Evolutionary conservation across 2,113 vertebrate species (phyloP).

Genomic region (Oreochromis spilurus): DNA sequence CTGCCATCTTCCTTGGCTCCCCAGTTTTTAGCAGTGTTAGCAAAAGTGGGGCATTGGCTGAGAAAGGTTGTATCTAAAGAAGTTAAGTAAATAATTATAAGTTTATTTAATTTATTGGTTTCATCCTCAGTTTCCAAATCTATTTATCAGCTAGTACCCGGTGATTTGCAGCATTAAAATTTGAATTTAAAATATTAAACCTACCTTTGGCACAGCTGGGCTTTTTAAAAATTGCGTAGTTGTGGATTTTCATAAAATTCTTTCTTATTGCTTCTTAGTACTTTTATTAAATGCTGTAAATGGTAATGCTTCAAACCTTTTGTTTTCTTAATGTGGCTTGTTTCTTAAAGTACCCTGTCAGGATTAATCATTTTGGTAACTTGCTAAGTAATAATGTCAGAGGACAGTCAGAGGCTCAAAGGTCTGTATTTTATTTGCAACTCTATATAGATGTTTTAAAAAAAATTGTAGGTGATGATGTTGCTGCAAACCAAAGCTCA

Average conservation of each 20-base stretch:
- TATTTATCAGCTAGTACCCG: background rate
- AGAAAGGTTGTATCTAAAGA: background rate
- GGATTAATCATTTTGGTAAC: background rate
- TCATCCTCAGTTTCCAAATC: background rate
- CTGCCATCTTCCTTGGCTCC: background rate
- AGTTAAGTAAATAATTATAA: background rate
- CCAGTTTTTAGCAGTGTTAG: background rate
- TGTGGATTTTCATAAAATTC: background rate
- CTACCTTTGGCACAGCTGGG: background rate
- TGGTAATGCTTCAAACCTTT: background rate
- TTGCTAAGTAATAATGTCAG: background rate
- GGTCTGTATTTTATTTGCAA: background rate
- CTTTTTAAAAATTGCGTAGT: background rate
- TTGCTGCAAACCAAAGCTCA: background rate
- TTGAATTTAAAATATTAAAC: background rate
- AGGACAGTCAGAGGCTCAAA: background rate
- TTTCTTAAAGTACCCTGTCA: background rate
- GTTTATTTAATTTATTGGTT: background rate
- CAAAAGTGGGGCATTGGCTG: background rate
- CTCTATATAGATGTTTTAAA: background rate
- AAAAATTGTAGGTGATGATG: background rate
- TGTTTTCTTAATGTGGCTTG: background rate
- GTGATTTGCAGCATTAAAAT: background rate
- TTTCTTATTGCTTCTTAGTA: background rate
- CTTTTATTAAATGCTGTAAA: background rate